Percentiles rank a stretch among this genome's conserved stretches.
Conservation (phyloP, 2,797 vertebrate species). For the Hyperoplus lanceolatus region DNA sequence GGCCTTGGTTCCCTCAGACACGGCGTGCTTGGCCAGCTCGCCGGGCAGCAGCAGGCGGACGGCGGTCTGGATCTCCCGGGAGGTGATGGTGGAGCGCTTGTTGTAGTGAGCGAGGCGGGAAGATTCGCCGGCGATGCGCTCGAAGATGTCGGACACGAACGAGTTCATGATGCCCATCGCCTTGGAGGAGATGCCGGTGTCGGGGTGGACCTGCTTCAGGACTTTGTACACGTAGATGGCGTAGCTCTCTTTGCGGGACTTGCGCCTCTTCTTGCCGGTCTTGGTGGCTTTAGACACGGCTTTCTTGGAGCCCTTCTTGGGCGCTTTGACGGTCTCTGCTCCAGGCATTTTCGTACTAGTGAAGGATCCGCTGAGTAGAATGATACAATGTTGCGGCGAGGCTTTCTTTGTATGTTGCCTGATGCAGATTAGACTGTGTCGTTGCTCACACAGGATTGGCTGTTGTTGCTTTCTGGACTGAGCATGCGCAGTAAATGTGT, state of each 20-base stretch:
- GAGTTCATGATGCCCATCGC: background rate
- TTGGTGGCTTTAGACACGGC: background rate
- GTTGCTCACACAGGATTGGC: no score
- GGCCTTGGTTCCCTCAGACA: background rate
- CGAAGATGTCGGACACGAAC: background rate
- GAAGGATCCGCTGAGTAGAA: no score
- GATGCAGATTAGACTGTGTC: no score
- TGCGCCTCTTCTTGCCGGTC: background rate
- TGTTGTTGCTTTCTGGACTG: no score
- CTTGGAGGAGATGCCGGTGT: no score
- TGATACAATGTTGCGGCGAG: no score
- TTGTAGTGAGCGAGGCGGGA: background rate
- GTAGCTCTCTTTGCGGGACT: background rate
- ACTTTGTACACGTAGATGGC: background rate
- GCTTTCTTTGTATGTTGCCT: no score
- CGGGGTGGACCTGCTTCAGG: no score
- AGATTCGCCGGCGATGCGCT: background rate
- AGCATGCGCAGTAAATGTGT: no score
- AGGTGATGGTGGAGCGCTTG: background rate
- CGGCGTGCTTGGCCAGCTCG: no score
- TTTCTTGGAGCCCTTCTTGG: background rate
- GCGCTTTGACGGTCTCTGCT: background rate
- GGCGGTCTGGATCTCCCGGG: background rate
- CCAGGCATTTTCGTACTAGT: background rate
- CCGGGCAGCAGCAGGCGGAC: no score